Conservation (phyloP, 2,888 invertebrate genomes). For the Brachyopa scutellaris region DNA sequence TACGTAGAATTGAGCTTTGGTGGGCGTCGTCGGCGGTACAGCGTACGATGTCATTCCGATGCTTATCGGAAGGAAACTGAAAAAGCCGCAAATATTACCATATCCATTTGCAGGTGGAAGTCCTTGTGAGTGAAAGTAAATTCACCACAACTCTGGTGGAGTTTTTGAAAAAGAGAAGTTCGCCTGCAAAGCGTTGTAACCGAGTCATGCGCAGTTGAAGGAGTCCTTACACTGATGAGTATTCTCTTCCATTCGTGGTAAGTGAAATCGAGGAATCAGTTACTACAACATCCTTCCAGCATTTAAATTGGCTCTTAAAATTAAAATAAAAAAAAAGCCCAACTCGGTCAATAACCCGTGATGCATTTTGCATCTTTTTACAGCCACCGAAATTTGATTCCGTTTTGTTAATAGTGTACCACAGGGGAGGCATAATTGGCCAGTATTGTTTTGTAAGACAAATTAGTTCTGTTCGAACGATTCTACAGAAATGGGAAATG, state of each 20-base stretch:
- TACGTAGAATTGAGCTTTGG: conserved; percentile 36
- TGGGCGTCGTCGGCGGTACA: too few relatives aligned
- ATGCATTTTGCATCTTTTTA: conserved; percentile 21
- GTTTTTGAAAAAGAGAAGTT: not conserved
- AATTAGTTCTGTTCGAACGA: too few relatives aligned
- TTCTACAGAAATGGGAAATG: too few relatives aligned
- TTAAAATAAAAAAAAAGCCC: conserved; percentile 23
- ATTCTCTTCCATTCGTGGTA: too few relatives aligned
- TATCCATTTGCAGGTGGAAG: conserved; percentile 11
- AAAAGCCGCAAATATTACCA: conserved; percentile 38
- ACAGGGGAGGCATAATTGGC: not conserved
- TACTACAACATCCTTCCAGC: conserved; percentile 32
- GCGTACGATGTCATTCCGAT: conserved; percentile 47
- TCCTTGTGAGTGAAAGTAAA: conserved; percentile 38
- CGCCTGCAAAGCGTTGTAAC: not conserved
- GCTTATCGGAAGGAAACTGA: conserved; percentile 65
- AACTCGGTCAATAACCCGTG: conserved; percentile 36
- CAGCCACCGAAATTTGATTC: too few relatives aligned
- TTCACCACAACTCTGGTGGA: conserved; percentile 28
- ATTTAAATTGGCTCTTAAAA: conserved; percentile 51
- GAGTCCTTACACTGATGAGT: not conserved
- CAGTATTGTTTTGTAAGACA: not conserved
- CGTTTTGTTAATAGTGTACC: not conserved
- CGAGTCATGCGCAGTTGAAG: conserved; percentile 16
- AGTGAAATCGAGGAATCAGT: conserved; percentile 28